Evolutionary conservation across 2,797 vertebrate genomes (phyloP).

Genomic region (Decapterus maruadsi): DNA sequence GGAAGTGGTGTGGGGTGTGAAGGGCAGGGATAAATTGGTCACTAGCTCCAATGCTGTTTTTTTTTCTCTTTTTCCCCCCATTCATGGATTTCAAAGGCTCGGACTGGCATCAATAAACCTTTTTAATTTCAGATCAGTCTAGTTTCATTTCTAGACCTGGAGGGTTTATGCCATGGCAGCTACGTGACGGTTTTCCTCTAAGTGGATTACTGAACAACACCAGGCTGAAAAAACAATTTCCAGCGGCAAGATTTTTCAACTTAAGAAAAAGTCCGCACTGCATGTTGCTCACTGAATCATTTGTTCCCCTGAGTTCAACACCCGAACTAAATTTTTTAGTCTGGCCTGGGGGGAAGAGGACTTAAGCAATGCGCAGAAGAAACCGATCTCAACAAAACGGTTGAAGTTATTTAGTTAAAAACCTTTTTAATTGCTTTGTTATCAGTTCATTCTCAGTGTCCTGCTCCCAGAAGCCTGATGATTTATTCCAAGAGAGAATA

Average conservation of each 20-base stretch:
- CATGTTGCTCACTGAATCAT: constrained; percentile 19
- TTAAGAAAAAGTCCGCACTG: constrained; percentile 27
- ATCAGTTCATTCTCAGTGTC: constrained; percentile 16
- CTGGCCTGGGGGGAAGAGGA: constrained; percentile 17
- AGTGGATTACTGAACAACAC: constrained; percentile 17
- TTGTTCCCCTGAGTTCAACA: constrained; percentile 12
- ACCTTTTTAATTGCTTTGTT: constrained; percentile 33
- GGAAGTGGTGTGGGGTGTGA: constrained; percentile 58
- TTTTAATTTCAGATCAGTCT: constrained; percentile 38
- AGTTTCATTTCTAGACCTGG: constrained; percentile 31
- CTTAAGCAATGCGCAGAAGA: constrained; percentile 10
- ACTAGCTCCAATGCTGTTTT: constrained; percentile 33
- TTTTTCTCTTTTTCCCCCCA: background rate
- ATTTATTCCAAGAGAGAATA: constrained; percentile 14
- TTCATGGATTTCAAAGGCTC: constrained; percentile 60
- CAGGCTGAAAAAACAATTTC: constrained; percentile 29
- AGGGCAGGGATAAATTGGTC: constrained; percentile 46
- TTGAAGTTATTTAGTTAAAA: constrained; percentile 19
- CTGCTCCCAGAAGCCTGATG: background rate
- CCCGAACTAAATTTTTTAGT: constrained; percentile 36
- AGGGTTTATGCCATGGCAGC: constrained; percentile 13
- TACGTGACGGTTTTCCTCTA: constrained; percentile 3
- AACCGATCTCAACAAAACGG: constrained; percentile 6
- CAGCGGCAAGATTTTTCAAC: constrained; percentile 24
- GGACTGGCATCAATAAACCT: constrained; percentile 23